Evolutionary conservation across 2,888 invertebrate genomes (phyloP).

Genomic region (Cancer borealis): DNA sequence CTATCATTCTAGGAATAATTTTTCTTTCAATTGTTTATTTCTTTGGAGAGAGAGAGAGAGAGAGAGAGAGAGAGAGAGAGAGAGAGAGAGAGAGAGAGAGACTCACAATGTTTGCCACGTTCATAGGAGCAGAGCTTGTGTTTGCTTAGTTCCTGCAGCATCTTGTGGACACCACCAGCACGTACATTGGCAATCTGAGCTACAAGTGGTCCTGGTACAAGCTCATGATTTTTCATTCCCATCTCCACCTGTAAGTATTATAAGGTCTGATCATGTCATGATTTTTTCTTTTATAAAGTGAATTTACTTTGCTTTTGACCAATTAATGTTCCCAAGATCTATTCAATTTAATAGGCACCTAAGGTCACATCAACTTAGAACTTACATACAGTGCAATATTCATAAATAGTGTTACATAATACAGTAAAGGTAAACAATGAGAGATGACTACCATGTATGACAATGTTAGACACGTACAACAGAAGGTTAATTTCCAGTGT

Average conservation of each 20-base stretch:
- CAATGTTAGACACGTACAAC: too few species aligned
- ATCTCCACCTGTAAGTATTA: slow-evolving; percentile 83
- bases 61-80: neutral
- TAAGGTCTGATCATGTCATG: neutral
- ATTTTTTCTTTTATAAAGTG: neutral
- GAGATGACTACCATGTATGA: too few species aligned
- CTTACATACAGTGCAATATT: too few species aligned
- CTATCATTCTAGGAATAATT: neutral
- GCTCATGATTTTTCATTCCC: slow-evolving; percentile 99
- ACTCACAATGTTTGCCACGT: slow-evolving; percentile 89
- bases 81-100: slow-evolving; percentile 10
- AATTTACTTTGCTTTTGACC: too few species aligned
- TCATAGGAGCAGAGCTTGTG: slow-evolving; percentile 95
- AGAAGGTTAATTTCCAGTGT: too few species aligned
- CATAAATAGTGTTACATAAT: too few species aligned
- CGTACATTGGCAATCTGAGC: slow-evolving; percentile 96
- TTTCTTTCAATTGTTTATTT: neutral
- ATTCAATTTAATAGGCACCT: too few species aligned
- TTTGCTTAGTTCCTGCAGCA: slow-evolving; percentile 93
- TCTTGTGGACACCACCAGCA: slow-evolving; percentile 93
- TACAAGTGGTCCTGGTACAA: slow-evolving; percentile 93
- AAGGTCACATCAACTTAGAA: too few species aligned
- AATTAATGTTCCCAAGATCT: too few species aligned
- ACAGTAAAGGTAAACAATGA: too few species aligned
- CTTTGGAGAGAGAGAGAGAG: slow-evolving; percentile 38